Evolutionary conservation across 2,113 vertebrate genomes (phyloP).

Genomic region (Neogobius melanostomus): DNA sequence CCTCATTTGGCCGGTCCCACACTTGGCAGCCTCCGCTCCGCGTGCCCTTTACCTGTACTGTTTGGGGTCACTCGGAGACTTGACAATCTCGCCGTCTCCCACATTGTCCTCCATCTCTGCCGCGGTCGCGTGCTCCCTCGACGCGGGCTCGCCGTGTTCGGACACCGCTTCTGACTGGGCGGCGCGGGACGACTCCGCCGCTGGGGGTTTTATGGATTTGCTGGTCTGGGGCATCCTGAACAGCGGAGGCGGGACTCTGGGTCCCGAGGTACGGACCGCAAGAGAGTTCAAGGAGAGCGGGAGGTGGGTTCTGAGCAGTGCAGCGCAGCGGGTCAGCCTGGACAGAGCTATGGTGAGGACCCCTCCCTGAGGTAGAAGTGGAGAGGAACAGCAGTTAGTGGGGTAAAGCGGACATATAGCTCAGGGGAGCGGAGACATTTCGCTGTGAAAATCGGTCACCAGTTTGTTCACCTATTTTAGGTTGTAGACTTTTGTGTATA

Average conservation of each 20-base stretch:
- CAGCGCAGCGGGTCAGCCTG: constrained; percentile 54
- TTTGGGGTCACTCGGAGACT: constrained; percentile 95
- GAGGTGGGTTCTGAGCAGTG: constrained; percentile 45
- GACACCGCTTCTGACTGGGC: constrained; percentile 28
- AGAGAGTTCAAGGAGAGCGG: constrained; percentile 39
- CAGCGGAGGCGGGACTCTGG: constrained; percentile 35
- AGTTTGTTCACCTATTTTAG: too few relatives aligned
- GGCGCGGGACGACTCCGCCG: constrained; percentile 25
- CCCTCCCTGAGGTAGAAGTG: not conserved
- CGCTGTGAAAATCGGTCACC: too few relatives aligned
- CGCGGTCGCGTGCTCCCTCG: constrained; percentile 21
- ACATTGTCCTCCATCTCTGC: constrained; percentile 36
- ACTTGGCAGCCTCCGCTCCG: too few relatives aligned
- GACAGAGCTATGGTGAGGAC: constrained; percentile 58
- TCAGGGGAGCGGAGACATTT: too few relatives aligned
- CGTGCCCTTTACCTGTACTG: constrained; percentile 84
- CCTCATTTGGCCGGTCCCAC: too few relatives aligned
- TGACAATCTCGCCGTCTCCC: constrained; percentile 86
- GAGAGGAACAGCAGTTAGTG: not conserved
- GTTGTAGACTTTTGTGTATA: too few relatives aligned
- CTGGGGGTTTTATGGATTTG: constrained; percentile 54
- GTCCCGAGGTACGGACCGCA: constrained; percentile 44
- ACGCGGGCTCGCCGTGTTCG: constrained; percentile 14
- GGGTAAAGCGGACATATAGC: not conserved
- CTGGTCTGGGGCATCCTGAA: constrained; percentile 70